Evolutionary conservation across 2,888 invertebrate genomes (phyloP).

Genomic region (Boloria selene): DNA sequence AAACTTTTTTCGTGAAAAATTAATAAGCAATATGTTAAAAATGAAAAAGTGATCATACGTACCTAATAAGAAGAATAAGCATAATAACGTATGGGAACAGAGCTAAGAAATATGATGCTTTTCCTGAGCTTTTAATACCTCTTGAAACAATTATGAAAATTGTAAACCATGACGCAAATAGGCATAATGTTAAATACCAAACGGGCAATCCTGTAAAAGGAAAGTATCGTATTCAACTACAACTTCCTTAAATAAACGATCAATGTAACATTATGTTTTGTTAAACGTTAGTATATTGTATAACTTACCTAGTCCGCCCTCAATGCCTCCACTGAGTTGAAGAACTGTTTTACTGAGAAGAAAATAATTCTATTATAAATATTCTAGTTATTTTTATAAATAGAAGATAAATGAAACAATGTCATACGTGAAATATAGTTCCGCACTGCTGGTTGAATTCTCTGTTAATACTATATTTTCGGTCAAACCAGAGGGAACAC

Average conservation of each 20-base stretch:
- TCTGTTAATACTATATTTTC: slow-evolving; percentile 46
- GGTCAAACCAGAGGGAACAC: slow-evolving; percentile 65
- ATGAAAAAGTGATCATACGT: slow-evolving; percentile 24
- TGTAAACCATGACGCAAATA: slow-evolving; percentile 86
- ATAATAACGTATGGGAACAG: slow-evolving; percentile 91
- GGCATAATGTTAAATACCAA: slow-evolving; percentile 86
- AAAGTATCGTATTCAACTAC: background rate
- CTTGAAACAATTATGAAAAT: slow-evolving; percentile 87
- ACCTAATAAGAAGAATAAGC: slow-evolving; percentile 86
- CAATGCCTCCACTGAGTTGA: slow-evolving; percentile 45
- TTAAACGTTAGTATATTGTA: background rate
- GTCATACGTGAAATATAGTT: slow-evolving; percentile 75
- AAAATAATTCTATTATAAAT: slow-evolving; percentile 8
- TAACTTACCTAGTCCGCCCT: slow-evolving; percentile 48
- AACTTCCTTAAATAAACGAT: background rate
- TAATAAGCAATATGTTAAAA: background rate
- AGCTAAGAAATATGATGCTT: slow-evolving; percentile 93
- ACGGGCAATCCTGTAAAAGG: slow-evolving; percentile 77
- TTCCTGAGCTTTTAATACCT: slow-evolving; percentile 90
- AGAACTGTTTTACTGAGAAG: slow-evolving; percentile 43
- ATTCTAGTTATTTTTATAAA: background rate
- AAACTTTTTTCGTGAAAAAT: too few species aligned
- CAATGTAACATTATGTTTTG: slow-evolving; percentile 9
- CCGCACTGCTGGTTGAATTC: slow-evolving; percentile 77
- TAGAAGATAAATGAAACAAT: background rate